A percentile compares a stretch with the other conserved stretches of the same genome.
These are phyloP conservation scores for Tragelaphus imberbis DNA, from an alignment of 2,113 vertebrate genomes.

Conservation along the genomic window DNA sequence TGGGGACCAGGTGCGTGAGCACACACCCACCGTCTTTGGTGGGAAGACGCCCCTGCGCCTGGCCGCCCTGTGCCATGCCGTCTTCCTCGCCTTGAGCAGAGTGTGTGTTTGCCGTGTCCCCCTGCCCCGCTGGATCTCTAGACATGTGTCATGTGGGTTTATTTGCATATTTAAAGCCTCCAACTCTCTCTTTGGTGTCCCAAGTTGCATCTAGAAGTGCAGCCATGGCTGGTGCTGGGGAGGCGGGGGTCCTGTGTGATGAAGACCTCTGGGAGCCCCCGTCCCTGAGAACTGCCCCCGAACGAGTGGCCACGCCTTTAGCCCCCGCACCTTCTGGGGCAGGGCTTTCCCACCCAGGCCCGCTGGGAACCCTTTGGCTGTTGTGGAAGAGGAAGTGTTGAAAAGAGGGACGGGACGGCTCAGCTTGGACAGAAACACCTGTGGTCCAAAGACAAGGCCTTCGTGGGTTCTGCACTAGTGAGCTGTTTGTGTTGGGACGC, in stretches of 20 bases:
- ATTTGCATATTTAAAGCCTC: background rate
- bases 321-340: rapidly evolving
- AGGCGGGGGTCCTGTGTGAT: background rate
- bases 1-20: rapidly evolving
- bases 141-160: rapidly evolving
- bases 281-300: rapidly evolving
- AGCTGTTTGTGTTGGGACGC: background rate
- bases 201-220: background rate
- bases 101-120: too few relatives aligned
- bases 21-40: rapidly evolving
- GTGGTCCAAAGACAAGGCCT: background rate
- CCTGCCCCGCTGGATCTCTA: background rate
- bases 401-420: rapidly evolving
- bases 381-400: background rate
- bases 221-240: background rate
- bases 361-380: background rate
- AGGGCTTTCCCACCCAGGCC: background rate
- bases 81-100: background rate
- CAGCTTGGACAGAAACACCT: rapidly evolving
- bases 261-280: background rate
- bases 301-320: rapidly evolving
- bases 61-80: too few relatives aligned
- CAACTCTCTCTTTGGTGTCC: background rate
- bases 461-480: rapidly evolving
- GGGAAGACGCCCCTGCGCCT: background rate